Evolutionary conservation across 2,888 invertebrate genomes (phyloP), one percentile per base, ranked within the genome.

Genomic region (Amblyteles armatorius): DNA sequence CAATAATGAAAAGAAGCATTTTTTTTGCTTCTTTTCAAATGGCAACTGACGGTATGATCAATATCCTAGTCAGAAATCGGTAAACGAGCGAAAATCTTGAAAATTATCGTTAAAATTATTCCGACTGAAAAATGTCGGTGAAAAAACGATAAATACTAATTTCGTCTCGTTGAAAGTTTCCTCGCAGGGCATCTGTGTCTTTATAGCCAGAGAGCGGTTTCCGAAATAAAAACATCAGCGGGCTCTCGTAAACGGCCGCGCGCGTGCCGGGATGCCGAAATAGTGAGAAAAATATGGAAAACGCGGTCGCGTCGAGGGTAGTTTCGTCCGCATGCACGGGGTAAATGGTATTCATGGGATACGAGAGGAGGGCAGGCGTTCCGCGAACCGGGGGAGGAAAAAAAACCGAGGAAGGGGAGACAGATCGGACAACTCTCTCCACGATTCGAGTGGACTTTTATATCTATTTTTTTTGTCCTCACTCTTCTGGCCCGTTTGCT

Each of bases 361-460:
- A 79, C 80, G 80, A 79, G 82, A 78, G 63, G 79, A 73, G 67
- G 68, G 67, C 55, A 44, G 33, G 63, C 69, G 60, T 52, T 79
- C 57, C 55, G 80, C 29, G 69, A 71, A 77, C 72, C 80, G 22
- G 48, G 79, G 44, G 44, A 13, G 3, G 16, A 16, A 40, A 72
- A 63, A 79, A 65, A 83, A 44, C n/a, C 52, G 48, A 57, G 57
- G 33, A 48, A 73, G 16, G 65, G 33, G 29, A 78, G 48, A 84
- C 78, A 83, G 82, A 87, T 86, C 89, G 90, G 90, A 91, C 88
- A 90, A 90, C 90, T 90, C 91, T 90, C 86, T 88, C 84, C 82
- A 86, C 86, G 83, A 85, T 90, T 92, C 92, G 88, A 92, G 92
- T 92, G 91, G 90, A 90, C 90, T 89, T 90, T 90, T 89, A 87